Conservation (phyloP, 2,113 vertebrate species). For the Garra rufa region DNA sequence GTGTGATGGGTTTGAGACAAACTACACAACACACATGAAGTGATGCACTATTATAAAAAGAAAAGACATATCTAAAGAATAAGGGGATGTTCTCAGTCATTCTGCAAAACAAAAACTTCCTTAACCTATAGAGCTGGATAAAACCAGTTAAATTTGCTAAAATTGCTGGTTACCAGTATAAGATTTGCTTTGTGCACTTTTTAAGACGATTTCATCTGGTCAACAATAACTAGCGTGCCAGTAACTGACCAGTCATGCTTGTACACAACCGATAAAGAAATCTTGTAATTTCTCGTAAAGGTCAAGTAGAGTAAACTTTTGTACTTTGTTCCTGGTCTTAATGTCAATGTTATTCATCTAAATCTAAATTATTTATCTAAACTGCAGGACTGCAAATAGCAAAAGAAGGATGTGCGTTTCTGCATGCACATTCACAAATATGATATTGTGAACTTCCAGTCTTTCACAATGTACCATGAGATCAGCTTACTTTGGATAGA, state of each 20-base stretch:
- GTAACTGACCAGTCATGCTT: background rate
- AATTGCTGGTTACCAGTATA: background rate
- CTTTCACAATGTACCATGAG: background rate
- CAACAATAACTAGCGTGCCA: background rate
- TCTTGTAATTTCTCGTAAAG: background rate
- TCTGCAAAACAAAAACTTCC: too few species aligned
- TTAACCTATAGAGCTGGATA: too few species aligned
- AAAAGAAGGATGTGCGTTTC: background rate
- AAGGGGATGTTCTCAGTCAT: too few species aligned
- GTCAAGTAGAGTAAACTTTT: background rate
- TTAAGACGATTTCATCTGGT: background rate
- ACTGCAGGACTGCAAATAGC: background rate
- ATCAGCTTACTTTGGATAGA: slow-evolving; percentile 88
- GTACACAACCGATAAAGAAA: background rate
- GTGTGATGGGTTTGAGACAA: slow-evolving; percentile 4
- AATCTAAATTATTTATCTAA: background rate
- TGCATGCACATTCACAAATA: background rate
- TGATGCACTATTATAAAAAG: background rate
- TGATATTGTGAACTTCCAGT: background rate
- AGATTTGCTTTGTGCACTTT: background rate
- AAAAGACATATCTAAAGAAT: too few species aligned
- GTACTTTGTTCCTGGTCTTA: background rate
- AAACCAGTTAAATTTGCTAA: background rate
- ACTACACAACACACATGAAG: background rate
- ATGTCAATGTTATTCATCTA: background rate